These are phyloP conservation scores for Spheniscus mendiculus DNA, from an alignment of 2,113 vertebrate species.

Conservation along the genomic window DNA sequence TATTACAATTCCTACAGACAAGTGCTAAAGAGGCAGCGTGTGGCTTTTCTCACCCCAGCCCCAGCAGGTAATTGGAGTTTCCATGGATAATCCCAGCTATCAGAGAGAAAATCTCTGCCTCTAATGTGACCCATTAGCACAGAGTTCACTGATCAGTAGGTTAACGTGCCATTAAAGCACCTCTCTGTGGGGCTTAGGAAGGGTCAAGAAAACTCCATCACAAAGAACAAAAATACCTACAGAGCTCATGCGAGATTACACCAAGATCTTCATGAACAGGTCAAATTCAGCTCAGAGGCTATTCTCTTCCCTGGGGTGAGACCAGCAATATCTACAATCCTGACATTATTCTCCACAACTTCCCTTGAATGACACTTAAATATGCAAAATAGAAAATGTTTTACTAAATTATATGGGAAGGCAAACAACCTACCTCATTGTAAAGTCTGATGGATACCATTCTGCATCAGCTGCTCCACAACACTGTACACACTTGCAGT, in stretches of 20 bases:
- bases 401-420: not conserved
- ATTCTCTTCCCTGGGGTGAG: not conserved
- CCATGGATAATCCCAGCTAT: constrained; percentile 52
- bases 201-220: constrained; percentile 39
- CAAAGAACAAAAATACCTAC: constrained; percentile 17
- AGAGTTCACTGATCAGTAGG: constrained; percentile 54
- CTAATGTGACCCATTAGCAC: constrained; percentile 16
- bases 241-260: not conserved
- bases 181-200: constrained; percentile 19
- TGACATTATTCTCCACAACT: not conserved
- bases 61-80: constrained; percentile 54
- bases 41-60: constrained; percentile 33
- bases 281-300: not conserved
- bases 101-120: constrained; percentile 49
- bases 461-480: not conserved
- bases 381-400: not conserved
- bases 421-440: not conserved
- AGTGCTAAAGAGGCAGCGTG: not conserved
- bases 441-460: not conserved
- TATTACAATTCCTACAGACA: not conserved
- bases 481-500: not conserved
- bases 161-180: constrained; percentile 20
- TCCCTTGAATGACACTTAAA: not conserved
- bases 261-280: not conserved
- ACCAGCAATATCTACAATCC: not conserved